Evolutionary conservation across 2,797 vertebrate genomes (phyloP).

Genomic region (Epinephelus malabaricus): DNA sequence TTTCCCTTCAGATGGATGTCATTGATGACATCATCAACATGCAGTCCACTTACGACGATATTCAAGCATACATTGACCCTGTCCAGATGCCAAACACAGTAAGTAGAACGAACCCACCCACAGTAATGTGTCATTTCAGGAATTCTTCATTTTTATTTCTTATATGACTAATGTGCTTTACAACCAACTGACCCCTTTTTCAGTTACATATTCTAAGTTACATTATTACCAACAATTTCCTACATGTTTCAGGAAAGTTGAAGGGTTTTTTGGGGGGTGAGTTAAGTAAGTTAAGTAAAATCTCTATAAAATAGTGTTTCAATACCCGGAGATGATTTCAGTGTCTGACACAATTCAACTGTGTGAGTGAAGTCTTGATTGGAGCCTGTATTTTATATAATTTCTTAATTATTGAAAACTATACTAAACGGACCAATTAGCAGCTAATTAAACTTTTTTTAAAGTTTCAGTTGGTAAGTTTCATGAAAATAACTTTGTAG

Average conservation of each 20-base stretch:
- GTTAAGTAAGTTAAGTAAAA: not conserved
- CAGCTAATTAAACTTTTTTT: not conserved
- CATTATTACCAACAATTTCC: not conserved
- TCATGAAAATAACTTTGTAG: too few relatives aligned
- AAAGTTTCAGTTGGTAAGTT: not conserved
- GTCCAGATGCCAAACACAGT: slow-evolving; percentile 97
- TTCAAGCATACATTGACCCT: slow-evolving; percentile 92
- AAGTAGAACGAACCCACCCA: slow-evolving; percentile 65
- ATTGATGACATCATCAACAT: slow-evolving; percentile 98
- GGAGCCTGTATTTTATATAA: not conserved
- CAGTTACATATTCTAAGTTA: not conserved
- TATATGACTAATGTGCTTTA: slow-evolving; percentile 13
- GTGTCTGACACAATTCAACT: not conserved
- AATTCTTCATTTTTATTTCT: not conserved
- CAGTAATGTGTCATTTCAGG: not conserved
- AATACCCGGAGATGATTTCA: not conserved
- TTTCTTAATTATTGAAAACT: not conserved
- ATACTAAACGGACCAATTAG: not conserved
- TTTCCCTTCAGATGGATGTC: slow-evolving; percentile 91
- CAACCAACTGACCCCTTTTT: not conserved
- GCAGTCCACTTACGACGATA: slow-evolving; percentile 91
- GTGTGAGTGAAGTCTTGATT: not conserved
- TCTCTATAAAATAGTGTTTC: not conserved
- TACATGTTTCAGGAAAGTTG: not conserved
- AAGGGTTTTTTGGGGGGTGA: not conserved